Evolutionary conservation across 2,888 invertebrate genomes (phyloP), one percentile per base, ranked within the genome.

Genomic region (Lasioglossum vierecki): DNA sequence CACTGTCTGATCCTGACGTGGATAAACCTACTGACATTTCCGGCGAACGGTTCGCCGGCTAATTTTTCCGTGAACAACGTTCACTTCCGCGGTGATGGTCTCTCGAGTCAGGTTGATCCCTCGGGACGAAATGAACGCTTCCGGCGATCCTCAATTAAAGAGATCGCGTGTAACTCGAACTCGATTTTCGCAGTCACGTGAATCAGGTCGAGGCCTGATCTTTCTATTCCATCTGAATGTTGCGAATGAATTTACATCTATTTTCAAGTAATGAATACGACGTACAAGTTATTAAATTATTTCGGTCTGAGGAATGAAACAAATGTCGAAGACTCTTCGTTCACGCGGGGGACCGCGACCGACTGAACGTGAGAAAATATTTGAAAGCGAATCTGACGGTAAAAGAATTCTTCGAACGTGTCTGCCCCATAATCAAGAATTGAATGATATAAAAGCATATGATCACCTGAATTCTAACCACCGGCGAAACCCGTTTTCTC

Each of bases 91-190:
- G 77, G 4, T 44, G 63, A 30, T 63, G 30, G 49, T 80, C 70
- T 60, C 73, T 30, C 0, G 44, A 57, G 57, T 11, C n/a, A n/a
- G 71, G 77, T 68, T 71, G 73, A 80, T 80, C 73, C 77, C 71
- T 18, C 39, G 39, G 57, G 26, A 77, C 41, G 76, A 82, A 63
- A 78, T 57, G 63, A 78, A 82, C 73, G 71, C 77, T 88, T 80
- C 79, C 87, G 81, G 80, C 68, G 79, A 76, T 68, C 66, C 57
- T 63, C 82, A 41, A 90, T 88, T 74, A 82, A 82, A 77, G 18
- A 4, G 79, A 84, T 89, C 89, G 89, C 88, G 88, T 86, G 89
- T 85, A 85, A 83, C 76, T 82, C 72, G 46, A 72, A 35, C 68
- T 26, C 77, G 76, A 88, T 83, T 53, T 49, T 73, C 70, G 68